Evolutionary conservation across 2,797 vertebrate species (phyloP).

Genomic region (Triplophysa bombifrons): DNA sequence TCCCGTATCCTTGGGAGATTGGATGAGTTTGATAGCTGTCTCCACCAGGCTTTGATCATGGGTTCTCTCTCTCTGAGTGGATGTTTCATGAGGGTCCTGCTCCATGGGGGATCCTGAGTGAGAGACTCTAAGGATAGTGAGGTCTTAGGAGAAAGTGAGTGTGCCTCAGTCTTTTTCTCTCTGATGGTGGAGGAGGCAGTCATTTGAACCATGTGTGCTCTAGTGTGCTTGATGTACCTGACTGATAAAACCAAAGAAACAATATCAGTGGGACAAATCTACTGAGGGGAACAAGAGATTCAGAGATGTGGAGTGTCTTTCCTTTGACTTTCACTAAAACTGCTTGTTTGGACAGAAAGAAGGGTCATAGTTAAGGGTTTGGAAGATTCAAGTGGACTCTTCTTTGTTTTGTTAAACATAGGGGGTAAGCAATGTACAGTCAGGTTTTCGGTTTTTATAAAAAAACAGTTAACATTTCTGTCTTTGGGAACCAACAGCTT

Average conservation of each 20-base stretch:
- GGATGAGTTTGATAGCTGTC: conserved; percentile 29
- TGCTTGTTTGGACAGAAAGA: not conserved
- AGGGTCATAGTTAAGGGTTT: not conserved
- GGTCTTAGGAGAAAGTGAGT: conserved; percentile 28
- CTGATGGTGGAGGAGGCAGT: conserved; percentile 23
- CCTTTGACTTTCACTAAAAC: not conserved
- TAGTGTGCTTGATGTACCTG: conserved; percentile 14
- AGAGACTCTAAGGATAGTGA: conserved; percentile 21
- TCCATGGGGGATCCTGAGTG: conserved; percentile 37
- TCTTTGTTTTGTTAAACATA: not conserved
- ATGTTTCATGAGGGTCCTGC: conserved; percentile 27
- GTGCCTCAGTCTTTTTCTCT: conserved; percentile 40
- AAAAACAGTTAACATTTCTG: too few species aligned
- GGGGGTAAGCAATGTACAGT: not conserved
- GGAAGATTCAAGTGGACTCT: not conserved
- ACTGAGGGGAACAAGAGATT: not conserved
- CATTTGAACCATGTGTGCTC: conserved; percentile 15
- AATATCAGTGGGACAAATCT: conserved; percentile 7
- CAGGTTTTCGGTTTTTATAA: not conserved
- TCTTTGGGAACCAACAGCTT: too few species aligned
- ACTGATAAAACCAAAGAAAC: conserved; percentile 35
- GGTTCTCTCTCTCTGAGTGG: conserved; percentile 27
- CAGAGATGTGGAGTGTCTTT: not conserved
- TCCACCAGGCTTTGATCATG: conserved; percentile 45
- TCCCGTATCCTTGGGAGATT: conserved; percentile 19